Percentiles rank a stretch among this genome's conserved stretches.
Evolutionary conservation across 2,888 invertebrate genomes (phyloP).

Genomic region (Aradus depressus): DNA sequence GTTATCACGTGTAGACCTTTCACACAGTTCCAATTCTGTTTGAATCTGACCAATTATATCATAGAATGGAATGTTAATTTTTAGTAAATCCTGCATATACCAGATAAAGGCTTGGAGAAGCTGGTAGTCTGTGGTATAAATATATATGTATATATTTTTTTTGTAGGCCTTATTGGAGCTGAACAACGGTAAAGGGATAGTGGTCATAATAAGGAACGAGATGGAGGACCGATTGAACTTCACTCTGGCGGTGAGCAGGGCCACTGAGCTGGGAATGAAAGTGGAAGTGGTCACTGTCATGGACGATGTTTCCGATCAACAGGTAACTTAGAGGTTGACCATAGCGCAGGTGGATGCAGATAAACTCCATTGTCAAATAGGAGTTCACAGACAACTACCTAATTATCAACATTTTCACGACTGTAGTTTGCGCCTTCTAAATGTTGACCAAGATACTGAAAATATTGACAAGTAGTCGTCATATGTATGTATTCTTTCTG

Average conservation of each 20-base stretch:
- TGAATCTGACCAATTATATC: too few relatives aligned
- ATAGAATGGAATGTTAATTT: too few relatives aligned
- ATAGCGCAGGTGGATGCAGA: background rate
- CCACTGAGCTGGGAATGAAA: background rate
- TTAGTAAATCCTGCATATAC: too few relatives aligned
- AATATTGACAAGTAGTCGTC: too few relatives aligned
- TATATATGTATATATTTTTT: too few relatives aligned
- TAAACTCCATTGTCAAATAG: background rate
- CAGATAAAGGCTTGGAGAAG: too few relatives aligned
- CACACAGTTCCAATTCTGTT: too few relatives aligned
- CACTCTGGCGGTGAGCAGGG: conserved; percentile 6
- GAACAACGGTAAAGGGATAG: conserved; percentile 1
- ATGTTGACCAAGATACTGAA: background rate
- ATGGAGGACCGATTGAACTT: conserved; percentile 10
- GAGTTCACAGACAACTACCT: too few relatives aligned
- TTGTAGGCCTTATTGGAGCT: conserved; percentile 11
- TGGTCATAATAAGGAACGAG: conserved; percentile 14
- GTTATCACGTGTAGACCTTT: too few relatives aligned
- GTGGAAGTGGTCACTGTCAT: conserved; percentile 1
- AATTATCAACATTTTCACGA: background rate
- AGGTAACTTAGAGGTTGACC: background rate
- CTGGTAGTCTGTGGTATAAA: too few relatives aligned
- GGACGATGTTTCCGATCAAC: conserved; percentile 10
- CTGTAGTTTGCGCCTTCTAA: background rate
- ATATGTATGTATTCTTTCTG: too few relatives aligned